Conservation (phyloP, 2,113 vertebrate species). For the Clarias batrachus region DNA sequence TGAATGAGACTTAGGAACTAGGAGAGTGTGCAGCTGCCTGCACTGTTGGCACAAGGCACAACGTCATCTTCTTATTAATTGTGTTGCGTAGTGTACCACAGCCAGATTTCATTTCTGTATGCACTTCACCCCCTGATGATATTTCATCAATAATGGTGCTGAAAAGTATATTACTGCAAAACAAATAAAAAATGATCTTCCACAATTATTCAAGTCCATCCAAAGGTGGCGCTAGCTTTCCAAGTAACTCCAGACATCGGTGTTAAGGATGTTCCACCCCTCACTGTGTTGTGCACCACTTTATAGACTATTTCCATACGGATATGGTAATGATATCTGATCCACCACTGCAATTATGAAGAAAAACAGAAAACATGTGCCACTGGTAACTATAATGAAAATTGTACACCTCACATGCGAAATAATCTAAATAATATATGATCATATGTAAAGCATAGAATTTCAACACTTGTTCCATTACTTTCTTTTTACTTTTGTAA, state of each 20-base stretch:
- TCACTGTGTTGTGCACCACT: background rate
- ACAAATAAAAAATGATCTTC: background rate
- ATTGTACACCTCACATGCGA: background rate
- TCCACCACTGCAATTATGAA: background rate
- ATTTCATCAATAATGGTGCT: background rate
- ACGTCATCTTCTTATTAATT: background rate
- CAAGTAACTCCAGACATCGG: background rate
- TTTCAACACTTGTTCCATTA: no score
- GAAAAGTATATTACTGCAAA: background rate
- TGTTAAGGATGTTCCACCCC: background rate
- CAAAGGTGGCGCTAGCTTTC: slow-evolving; percentile 11
- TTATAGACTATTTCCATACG: background rate
- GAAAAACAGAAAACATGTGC: background rate
- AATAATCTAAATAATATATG: background rate
- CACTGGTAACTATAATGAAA: background rate
- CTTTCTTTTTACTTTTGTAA: no score
- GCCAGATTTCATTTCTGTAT: background rate
- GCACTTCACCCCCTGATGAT: background rate
- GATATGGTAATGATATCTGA: background rate
- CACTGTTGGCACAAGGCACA: background rate
- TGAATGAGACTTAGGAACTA: background rate
- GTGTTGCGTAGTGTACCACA: background rate
- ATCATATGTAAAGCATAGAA: background rate
- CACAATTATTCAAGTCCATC: background rate
- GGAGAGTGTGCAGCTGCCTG: background rate